phyloP scores from a whole-genome alignment of 2,113 vertebrate genomes.

The Calyptomena viridis region DNA sequence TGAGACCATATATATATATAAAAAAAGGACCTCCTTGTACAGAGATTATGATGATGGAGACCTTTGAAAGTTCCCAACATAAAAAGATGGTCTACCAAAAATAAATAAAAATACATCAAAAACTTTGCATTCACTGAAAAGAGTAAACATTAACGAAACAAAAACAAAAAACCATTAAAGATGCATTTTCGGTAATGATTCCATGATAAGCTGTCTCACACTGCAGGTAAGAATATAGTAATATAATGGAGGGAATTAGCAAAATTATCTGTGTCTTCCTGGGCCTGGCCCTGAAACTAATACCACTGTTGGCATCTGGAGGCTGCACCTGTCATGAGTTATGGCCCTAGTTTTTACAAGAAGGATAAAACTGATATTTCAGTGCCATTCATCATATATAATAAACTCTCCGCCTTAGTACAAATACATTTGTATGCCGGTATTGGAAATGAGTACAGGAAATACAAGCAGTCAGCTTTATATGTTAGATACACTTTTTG shows the following conservation, averaged over 20 bases:
- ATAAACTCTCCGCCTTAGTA: neutral
- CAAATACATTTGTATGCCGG: conserved; percentile 23
- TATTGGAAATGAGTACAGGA: conserved; percentile 24
- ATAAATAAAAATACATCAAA: neutral
- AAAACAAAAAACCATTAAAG: neutral
- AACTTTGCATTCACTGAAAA: neutral
- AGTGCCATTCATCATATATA: conserved; percentile 15
- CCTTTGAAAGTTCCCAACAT: neutral
- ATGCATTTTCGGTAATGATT: neutral
- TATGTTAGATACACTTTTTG: conserved; percentile 52
- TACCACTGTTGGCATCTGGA: conserved; percentile 36
- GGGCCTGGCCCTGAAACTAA: conserved; percentile 20
- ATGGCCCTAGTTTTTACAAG: conserved; percentile 20
- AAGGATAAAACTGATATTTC: conserved; percentile 31
- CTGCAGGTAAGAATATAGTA: neutral
- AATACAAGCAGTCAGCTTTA: conserved; percentile 57
- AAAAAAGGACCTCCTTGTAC: neutral
- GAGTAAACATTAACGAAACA: neutral
- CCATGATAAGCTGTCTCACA: neutral
- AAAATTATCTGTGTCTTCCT: neutral
- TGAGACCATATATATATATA: neutral
- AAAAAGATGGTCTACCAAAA: neutral
- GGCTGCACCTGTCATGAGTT: conserved; percentile 34
- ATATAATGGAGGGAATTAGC: neutral
- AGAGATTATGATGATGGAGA: neutral